Conservation (phyloP, 2,888 invertebrate genomes). For the Leptura quadrifasciata region DNA sequence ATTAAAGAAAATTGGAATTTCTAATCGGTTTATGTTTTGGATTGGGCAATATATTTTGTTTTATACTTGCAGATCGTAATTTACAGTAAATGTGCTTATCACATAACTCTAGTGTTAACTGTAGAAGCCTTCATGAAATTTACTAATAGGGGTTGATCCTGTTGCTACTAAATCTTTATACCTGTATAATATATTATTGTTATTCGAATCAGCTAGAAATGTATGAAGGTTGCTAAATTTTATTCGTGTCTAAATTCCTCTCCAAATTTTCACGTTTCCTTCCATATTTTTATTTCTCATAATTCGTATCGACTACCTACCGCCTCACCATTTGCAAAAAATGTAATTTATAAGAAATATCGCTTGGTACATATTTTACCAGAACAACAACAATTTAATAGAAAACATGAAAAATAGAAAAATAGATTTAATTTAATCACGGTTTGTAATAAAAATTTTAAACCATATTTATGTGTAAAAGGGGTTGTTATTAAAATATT, state of each 20-base stretch:
- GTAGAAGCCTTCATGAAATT: neutral
- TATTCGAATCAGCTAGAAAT: neutral
- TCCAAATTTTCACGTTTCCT: neutral
- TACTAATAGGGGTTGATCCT: neutral
- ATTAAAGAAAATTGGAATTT: constrained; percentile 45
- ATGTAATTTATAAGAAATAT: too few relatives aligned
- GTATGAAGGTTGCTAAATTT: too few relatives aligned
- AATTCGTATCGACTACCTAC: too few relatives aligned
- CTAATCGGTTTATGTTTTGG: constrained; percentile 46
- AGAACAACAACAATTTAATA: too few relatives aligned
- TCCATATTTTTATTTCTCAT: neutral
- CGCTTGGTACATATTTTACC: too few relatives aligned
- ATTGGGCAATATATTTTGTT: constrained; percentile 42
- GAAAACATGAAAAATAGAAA: too few relatives aligned
- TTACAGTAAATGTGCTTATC: constrained; percentile 17
- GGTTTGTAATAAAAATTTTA: too few relatives aligned
- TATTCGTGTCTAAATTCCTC: neutral
- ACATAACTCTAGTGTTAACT: neutral
- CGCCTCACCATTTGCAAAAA: too few relatives aligned
- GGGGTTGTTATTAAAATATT: too few relatives aligned
- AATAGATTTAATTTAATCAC: too few relatives aligned
- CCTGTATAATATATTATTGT: neutral
- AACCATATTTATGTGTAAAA: too few relatives aligned
- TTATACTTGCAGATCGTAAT: constrained; percentile 22
- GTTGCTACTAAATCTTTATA: neutral